Conservation (phyloP, 2,797 vertebrate species). For the Uromys caudimaculatus region DNA sequence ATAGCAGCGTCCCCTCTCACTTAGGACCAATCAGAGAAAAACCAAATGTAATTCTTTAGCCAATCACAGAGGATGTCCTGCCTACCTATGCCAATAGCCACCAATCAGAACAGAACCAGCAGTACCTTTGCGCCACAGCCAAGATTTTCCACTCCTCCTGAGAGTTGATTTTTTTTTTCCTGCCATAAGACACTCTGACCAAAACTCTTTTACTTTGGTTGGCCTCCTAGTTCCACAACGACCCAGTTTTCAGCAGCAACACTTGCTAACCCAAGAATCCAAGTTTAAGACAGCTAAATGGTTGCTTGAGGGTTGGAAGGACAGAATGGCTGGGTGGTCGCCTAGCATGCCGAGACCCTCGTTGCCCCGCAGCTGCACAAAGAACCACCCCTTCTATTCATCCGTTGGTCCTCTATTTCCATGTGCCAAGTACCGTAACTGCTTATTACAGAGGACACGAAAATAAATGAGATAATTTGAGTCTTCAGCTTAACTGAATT, state of each 20-base stretch:
- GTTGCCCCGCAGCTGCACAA: too few species aligned
- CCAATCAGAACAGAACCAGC: background rate
- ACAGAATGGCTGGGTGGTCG: background rate
- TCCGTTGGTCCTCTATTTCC: background rate
- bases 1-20: background rate
- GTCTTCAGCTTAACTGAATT: slow-evolving; percentile 40
- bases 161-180: background rate
- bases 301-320: background rate
- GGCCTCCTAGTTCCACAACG: background rate
- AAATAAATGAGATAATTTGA: slow-evolving; percentile 57
- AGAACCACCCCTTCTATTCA: background rate
- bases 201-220: background rate
- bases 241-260: background rate
- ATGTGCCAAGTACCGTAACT: background rate
- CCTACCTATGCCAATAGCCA: background rate
- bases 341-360: too few species aligned
- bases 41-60: background rate
- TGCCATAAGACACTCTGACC: background rate
- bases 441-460: background rate
- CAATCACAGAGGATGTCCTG: background rate
- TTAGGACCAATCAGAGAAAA: background rate
- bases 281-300: background rate
- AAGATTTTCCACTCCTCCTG: background rate
- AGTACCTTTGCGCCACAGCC: background rate
- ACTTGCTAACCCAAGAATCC: background rate